Conservation (phyloP, 2,113 vertebrate species). For the Eudyptes chrysolophus region DNA sequence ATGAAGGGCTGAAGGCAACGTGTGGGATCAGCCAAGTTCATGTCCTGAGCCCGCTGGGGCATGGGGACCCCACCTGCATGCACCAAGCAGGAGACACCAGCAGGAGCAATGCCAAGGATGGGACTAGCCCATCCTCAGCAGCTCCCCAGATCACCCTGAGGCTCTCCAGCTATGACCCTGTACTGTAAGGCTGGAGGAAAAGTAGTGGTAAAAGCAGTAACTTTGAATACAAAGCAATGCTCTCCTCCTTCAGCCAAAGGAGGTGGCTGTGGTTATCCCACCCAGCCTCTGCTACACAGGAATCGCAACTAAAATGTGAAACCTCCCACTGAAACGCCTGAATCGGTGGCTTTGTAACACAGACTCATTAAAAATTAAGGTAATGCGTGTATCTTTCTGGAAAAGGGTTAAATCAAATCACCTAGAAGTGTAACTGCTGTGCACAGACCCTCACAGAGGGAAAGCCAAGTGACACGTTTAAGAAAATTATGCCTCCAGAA, state of each 20-base stretch:
- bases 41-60: background rate
- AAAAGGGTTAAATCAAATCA: background rate
- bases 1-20: background rate
- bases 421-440: background rate
- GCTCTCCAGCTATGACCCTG: background rate
- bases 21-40: background rate
- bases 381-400: background rate
- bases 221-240: background rate
- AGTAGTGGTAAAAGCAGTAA: background rate
- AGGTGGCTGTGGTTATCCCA: background rate
- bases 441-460: background rate
- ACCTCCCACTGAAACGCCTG: background rate
- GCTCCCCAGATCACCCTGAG: background rate
- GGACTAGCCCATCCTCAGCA: background rate
- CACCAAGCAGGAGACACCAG: background rate
- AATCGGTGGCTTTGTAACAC: background rate
- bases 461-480: background rate
- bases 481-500: background rate
- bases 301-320: background rate
- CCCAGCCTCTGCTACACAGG: background rate
- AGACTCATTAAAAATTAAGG: background rate
- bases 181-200: background rate
- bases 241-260: background rate
- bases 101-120: background rate
- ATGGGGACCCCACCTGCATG: accelerated